These are phyloP conservation scores for Hemitrygon akajei DNA, from an alignment of 2,797 vertebrate genomes.

Conservation along the genomic window DNA sequence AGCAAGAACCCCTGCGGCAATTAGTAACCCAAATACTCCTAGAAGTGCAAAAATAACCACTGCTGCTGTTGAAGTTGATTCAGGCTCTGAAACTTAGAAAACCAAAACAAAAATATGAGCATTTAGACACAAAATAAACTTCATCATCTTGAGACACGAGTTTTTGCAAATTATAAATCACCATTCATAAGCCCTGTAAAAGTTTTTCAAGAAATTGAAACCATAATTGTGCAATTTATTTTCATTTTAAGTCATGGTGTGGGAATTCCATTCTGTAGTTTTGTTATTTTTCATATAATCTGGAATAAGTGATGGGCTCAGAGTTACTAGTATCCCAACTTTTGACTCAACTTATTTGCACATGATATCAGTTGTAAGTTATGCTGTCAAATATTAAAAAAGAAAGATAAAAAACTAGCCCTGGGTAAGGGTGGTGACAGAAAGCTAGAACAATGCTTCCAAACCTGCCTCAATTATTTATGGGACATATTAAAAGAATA, in stretches of 20 bases:
- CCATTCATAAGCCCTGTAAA: neutral
- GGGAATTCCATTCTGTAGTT: too few relatives aligned
- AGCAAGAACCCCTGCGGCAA: neutral
- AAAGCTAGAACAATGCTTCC: too few relatives aligned
- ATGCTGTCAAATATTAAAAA: neutral
- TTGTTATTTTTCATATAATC: neutral
- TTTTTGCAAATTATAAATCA: neutral
- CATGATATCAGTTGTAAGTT: neutral
- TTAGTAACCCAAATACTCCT: constrained; percentile 25
- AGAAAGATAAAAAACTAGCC: neutral
- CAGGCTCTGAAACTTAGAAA: neutral
- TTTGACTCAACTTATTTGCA: neutral
- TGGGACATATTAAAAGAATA: too few relatives aligned
- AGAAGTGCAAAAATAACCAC: neutral
- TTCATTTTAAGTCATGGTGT: neutral
- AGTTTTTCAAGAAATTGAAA: neutral
- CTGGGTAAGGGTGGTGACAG: too few relatives aligned
- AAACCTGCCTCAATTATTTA: too few relatives aligned
- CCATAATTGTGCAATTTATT: neutral
- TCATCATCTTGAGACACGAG: too few relatives aligned
- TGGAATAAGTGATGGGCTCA: neutral
- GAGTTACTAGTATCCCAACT: neutral
- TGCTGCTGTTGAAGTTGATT: neutral
- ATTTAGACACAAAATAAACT: neutral
- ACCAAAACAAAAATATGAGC: neutral